phyloP scores from a whole-genome alignment of 1,140 invertebrate genomes.

The Cyrtorhinus lividipennis region DNA sequence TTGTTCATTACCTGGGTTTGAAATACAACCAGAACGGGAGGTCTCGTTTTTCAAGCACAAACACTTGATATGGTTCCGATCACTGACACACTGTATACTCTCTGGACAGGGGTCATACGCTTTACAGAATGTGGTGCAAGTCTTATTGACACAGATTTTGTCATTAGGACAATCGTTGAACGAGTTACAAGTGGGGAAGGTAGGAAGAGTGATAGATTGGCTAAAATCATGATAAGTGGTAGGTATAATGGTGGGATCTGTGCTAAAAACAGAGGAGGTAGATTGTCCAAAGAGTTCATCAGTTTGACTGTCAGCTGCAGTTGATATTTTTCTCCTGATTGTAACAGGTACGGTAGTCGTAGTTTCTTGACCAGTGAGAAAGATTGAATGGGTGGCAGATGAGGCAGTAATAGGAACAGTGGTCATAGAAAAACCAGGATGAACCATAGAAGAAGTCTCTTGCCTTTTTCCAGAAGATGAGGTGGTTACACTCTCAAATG shows the following conservation, averaged over 20 bases:
- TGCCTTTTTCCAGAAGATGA: no score
- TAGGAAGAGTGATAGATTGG: neutral
- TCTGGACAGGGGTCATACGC: slow-evolving; percentile 30
- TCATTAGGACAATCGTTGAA: slow-evolving; percentile 34
- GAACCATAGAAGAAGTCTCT: no score
- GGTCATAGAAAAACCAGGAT: no score
- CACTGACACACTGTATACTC: slow-evolving; percentile 32
- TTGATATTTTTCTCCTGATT: neutral
- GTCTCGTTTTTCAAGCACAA: slow-evolving; percentile 32
- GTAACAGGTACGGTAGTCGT: neutral
- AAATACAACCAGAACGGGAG: slow-evolving; percentile 32
- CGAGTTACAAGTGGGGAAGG: neutral
- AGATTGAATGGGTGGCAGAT: no score
- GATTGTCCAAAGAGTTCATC: neutral
- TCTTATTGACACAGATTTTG: slow-evolving; percentile 36
- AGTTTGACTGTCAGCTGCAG: neutral
- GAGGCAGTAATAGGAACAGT: neutral
- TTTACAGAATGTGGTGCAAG: slow-evolving; percentile 41
- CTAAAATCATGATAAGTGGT: neutral
- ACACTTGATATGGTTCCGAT: slow-evolving; percentile 36
- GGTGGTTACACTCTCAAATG: no score
- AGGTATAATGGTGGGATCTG: neutral
- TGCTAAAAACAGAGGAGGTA: neutral
- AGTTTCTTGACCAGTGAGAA: neutral
- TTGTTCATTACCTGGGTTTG: slow-evolving; percentile 39